phyloP scores from a whole-genome alignment of 2,113 vertebrate genomes.

The Pituophis catenifer region DNA sequence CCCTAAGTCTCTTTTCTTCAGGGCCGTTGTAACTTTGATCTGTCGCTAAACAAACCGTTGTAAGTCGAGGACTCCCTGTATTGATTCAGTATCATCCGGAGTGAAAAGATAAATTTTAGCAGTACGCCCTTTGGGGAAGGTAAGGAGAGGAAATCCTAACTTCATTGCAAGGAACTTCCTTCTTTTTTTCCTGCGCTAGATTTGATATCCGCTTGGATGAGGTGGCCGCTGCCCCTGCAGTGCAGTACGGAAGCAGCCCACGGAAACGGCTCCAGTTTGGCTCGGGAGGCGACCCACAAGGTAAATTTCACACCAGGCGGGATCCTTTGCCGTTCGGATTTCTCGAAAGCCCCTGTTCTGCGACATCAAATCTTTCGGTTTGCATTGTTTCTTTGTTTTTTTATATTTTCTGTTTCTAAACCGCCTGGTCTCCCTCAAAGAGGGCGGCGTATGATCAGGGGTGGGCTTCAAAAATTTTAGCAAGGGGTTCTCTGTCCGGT shows the following conservation, averaged over 20 bases:
- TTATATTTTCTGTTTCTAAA: too few species aligned
- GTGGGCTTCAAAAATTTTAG: too few species aligned
- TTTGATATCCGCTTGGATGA: constrained; percentile 77
- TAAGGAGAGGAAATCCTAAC: not conserved
- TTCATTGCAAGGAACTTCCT: constrained; percentile 38
- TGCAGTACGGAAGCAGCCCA: constrained; percentile 69
- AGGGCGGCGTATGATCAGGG: too few species aligned
- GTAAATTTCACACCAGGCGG: constrained; percentile 62
- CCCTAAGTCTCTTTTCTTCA: too few species aligned
- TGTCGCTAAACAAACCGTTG: too few species aligned
- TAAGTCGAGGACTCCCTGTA: too few species aligned
- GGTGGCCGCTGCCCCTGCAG: constrained; percentile 70
- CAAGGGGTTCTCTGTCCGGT: too few species aligned
- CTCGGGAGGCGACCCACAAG: constrained; percentile 73
- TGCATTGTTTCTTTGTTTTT: too few species aligned
- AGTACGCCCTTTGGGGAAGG: rapidly evolving
- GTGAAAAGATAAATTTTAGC: not conserved
- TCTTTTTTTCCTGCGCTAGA: constrained; percentile 61
- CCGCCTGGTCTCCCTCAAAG: too few species aligned
- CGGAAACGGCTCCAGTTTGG: constrained; percentile 85
- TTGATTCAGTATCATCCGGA: not conserved
- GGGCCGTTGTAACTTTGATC: too few species aligned
- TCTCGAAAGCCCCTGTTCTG: not conserved
- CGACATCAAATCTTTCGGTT: not conserved
- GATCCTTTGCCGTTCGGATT: not conserved